Evolutionary conservation across 2,797 vertebrate genomes (phyloP), one percentile per base, ranked within the genome.

Genomic region (Podargus strigoides): DNA sequence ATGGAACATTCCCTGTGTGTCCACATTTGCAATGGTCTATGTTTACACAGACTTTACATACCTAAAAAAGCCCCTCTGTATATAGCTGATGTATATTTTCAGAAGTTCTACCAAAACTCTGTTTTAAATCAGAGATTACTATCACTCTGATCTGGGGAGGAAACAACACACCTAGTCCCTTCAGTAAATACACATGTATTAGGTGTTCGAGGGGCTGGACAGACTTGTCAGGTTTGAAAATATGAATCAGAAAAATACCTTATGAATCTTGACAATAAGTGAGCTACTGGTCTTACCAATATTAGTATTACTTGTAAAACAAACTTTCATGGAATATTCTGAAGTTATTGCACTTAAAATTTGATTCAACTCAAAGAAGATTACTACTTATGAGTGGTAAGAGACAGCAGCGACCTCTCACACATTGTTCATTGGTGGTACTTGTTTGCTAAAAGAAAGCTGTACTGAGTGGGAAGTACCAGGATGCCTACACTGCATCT

Each of bases 401-500:
- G 64, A 95, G 52, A 55, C 76, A 89, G 87, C 52, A 87, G 74
- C 6, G 18, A 95, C 87, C 91, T 90, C 74, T 94, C 87, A 53
- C 82, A 89, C 79, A 19, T 67, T 78, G 77, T 88, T 94, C 94
- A 86, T 24, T 60, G 66, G 91, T 66, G 70, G 55, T 67, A 70
- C 50, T 81, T 86, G 79, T 72, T 92, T 82, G 91, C 87, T 90
- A 94, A 92, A 93, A 92, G 89, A 93, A 90, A 96, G 63, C 89
- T 77, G 80, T 63, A 22, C 95, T 68, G 95, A 91, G 95, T 94
- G 87, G 96, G 95, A 94, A 94, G 94, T 70, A 93, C 74, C 36
- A 59, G 90, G 80, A 91, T 94, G 95, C 96, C 95, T 91, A 97
- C 95, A 90, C 63, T 91, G 93, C 95, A 97, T 95, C 95, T 96